Evolutionary conservation across 1,140 invertebrate genomes (phyloP).

Genomic region (Lordiphosa collinella): DNA sequence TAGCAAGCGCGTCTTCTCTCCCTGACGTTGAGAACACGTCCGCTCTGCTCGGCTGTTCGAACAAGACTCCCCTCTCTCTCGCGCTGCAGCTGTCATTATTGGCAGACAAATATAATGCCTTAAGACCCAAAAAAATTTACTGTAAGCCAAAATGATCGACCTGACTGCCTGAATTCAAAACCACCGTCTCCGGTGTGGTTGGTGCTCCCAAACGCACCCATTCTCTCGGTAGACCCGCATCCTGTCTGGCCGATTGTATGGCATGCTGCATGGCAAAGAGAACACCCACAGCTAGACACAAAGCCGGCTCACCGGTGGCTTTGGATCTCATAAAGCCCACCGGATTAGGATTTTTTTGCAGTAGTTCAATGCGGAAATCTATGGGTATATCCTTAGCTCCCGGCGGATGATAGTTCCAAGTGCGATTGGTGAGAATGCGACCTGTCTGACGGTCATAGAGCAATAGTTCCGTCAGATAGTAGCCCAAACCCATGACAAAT

Average conservation of each 20-base stretch:
- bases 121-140: too few relatives aligned
- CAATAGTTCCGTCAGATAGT: constrained; percentile 86
- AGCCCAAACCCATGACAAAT: constrained; percentile 91
- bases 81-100: too few relatives aligned
- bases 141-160: constrained; percentile 31
- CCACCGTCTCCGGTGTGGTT: constrained; percentile 79
- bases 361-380: constrained; percentile 88
- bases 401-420: constrained; percentile 91
- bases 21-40: too few relatives aligned
- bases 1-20: too few relatives aligned
- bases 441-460: constrained; percentile 85
- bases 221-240: constrained; percentile 81
- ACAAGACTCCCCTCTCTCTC: too few relatives aligned
- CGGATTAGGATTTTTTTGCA: constrained; percentile 86
- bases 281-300: constrained; percentile 84
- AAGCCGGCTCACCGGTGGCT: constrained; percentile 90
- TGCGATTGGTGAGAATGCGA: constrained; percentile 85
- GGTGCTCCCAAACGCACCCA: constrained; percentile 80
- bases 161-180: constrained; percentile 58
- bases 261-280: constrained; percentile 88
- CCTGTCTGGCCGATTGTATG: constrained; percentile 83
- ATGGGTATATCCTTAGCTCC: constrained; percentile 90
- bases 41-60: too few relatives aligned
- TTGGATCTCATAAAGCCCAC: constrained; percentile 88
- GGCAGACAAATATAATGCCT: too few relatives aligned